phyloP scores from a whole-genome alignment of 2,888 invertebrate genomes.

The Lacanobia oleracea region DNA sequence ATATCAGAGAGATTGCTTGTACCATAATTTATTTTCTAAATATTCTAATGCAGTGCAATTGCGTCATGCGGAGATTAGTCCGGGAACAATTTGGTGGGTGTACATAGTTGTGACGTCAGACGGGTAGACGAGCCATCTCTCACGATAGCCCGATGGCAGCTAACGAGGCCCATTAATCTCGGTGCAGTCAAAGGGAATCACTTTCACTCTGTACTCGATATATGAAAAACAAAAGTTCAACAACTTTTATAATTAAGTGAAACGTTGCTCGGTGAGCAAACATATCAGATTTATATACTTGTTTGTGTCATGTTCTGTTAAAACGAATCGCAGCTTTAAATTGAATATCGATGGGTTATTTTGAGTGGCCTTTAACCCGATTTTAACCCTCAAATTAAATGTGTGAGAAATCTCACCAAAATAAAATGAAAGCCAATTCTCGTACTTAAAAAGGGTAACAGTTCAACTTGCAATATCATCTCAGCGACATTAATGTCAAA shows the following conservation, averaged over 20 bases:
- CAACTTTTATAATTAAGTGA: conserved; percentile 70
- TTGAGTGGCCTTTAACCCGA: conserved; percentile 21
- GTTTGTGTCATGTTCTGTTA: conserved; percentile 36
- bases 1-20: conserved; percentile 75
- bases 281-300: conserved; percentile 51
- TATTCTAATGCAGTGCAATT: conserved; percentile 76
- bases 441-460: too few relatives aligned
- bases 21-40: conserved; percentile 76
- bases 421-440: not conserved
- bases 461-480: not conserved
- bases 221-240: conserved; percentile 68
- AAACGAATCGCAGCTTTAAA: conserved; percentile 24
- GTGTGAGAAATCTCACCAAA: not conserved
- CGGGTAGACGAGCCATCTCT: conserved; percentile 75
- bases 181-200: conserved; percentile 77
- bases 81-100: conserved; percentile 69
- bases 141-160: conserved; percentile 69
- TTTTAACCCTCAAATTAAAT: not conserved
- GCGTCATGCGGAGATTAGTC: conserved; percentile 73
- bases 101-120: conserved; percentile 71
- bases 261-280: conserved; percentile 57
- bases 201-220: conserved; percentile 77
- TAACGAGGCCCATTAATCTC: conserved; percentile 79
- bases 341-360: conserved; percentile 30
- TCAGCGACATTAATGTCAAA: too few relatives aligned